phyloP scores from a whole-genome alignment of 2,113 vertebrate species.

The Phaethornis superciliosus region DNA sequence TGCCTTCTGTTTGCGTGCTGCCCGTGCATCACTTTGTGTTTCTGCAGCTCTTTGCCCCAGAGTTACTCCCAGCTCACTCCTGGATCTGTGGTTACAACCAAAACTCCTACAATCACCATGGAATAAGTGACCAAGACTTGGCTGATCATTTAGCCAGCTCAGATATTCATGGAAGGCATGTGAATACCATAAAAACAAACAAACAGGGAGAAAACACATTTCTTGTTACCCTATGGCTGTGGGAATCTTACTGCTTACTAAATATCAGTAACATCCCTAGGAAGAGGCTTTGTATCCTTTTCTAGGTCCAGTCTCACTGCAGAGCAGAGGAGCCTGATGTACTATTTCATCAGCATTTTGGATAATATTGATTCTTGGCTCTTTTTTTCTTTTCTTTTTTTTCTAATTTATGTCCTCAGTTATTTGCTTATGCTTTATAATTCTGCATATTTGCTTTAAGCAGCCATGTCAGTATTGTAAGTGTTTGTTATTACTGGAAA shows the following conservation, averaged over 20 bases:
- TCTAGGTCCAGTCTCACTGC: background rate
- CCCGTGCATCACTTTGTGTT: background rate
- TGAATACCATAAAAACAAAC: background rate
- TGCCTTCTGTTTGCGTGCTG: background rate
- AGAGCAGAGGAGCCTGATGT: background rate
- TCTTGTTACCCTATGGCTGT: background rate
- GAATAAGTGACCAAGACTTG: background rate
- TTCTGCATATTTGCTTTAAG: background rate
- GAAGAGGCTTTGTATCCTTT: background rate
- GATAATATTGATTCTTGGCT: background rate
- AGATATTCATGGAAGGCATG: background rate
- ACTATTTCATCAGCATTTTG: background rate
- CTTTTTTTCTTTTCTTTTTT: background rate
- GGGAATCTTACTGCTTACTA: background rate
- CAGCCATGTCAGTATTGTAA: background rate
- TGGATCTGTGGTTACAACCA: background rate
- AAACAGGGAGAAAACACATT: background rate
- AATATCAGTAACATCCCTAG: background rate
- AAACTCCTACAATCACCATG: background rate
- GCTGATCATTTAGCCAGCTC: background rate
- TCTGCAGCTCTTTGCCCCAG: background rate
- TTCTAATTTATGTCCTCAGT: background rate
- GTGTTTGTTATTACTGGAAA: background rate
- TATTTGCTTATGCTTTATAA: background rate
- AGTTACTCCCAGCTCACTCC: background rate